Evolutionary conservation across 2,797 vertebrate species (phyloP).

Genomic region (Aldrovandia affinis): DNA sequence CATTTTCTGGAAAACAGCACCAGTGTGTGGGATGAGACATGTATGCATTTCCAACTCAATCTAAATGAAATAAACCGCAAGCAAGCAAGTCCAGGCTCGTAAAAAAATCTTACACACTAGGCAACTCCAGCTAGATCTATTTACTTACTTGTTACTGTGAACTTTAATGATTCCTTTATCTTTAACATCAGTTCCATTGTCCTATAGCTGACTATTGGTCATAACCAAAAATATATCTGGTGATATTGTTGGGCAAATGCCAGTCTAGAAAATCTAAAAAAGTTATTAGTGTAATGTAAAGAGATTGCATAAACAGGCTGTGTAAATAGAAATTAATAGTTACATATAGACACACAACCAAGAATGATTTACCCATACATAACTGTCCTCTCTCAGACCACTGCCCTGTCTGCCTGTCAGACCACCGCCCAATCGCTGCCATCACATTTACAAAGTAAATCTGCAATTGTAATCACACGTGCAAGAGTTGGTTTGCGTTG

Average conservation of each 20-base stretch:
- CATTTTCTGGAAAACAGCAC: background rate
- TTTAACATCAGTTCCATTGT: background rate
- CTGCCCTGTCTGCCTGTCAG: too few species aligned
- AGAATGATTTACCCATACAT: background rate
- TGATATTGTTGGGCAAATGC: background rate
- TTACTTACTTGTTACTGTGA: background rate
- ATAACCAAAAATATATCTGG: background rate
- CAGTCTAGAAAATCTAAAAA: background rate
- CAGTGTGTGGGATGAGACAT: background rate
- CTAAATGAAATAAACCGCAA: background rate
- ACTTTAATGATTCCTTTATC: background rate
- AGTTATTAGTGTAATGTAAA: background rate
- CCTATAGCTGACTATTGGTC: background rate
- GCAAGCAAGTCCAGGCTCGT: background rate
- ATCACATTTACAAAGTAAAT: background rate
- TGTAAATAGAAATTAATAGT: background rate
- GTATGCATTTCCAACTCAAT: background rate
- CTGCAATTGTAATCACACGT: background rate
- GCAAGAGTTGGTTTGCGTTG: background rate
- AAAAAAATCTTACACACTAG: background rate
- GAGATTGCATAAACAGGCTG: background rate
- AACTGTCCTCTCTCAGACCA: background rate
- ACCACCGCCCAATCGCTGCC: too few species aligned
- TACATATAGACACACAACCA: background rate
- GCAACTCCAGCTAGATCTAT: background rate